A percentile compares a stretch with the other conserved stretches of the same genome.
Conservation (phyloP, 1,140 invertebrate species). For the Chionoecetes opilio region DNA sequence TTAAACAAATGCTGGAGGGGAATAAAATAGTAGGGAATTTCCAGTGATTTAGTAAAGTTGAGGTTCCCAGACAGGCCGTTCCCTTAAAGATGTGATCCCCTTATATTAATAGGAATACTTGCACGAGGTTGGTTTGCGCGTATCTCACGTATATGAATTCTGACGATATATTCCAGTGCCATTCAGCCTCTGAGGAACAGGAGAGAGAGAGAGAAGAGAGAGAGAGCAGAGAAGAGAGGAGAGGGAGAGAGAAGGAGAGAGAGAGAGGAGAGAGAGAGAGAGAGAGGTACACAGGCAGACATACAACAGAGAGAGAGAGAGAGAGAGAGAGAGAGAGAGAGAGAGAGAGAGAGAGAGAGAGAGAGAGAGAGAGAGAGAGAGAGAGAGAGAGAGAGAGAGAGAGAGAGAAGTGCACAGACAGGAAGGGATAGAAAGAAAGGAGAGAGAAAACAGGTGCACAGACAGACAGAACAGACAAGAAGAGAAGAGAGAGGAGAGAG, state of each 20-base stretch:
- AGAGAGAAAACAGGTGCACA: too few relatives aligned
- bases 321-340: too few relatives aligned
- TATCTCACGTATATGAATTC: background rate
- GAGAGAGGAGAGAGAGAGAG: background rate
- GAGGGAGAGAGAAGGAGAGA: slow-evolving; percentile 1
- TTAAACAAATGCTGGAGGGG: background rate
- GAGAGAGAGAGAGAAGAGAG: background rate
- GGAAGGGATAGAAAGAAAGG: background rate
- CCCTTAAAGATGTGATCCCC: background rate
- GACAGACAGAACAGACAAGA: too few relatives aligned
- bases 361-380: too few relatives aligned
- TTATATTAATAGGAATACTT: background rate
- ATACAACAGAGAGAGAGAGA: too few relatives aligned
- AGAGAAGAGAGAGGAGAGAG: background rate
- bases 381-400: too few relatives aligned
- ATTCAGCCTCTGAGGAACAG: background rate
- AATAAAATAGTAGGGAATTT: too few relatives aligned
- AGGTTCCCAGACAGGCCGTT: background rate
- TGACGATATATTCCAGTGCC: background rate
- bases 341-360: too few relatives aligned
- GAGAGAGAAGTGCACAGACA: background rate
- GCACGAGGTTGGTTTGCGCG: background rate
- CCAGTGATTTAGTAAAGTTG: background rate
- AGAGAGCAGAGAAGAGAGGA: background rate
- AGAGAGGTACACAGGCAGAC: too few relatives aligned